Evolutionary conservation across 2,888 invertebrate species (phyloP), one percentile per base, ranked within the genome.

Genomic region (Pimpla rufipes): DNA sequence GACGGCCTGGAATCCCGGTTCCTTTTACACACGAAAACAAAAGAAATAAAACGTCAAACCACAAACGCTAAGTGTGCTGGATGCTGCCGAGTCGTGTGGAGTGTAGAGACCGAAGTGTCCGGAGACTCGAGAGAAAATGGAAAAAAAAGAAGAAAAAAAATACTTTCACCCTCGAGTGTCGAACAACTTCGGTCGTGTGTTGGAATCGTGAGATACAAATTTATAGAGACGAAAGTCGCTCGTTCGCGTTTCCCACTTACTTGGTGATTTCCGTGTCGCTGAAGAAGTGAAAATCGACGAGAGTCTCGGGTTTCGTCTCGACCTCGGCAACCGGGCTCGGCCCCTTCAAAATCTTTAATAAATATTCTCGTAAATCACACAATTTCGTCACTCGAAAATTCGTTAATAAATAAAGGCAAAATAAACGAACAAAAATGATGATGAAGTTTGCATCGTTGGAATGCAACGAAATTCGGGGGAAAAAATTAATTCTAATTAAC

Each of bases 191-290:
- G 29, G 29, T 29, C 5, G 29, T 29, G 29, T 29, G 2, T 29
- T 29, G 29, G 29, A 29, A 11, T 59, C 21, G 47, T 76, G 57
- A 50, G 21, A 47, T 55, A 64, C 40, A 52, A 59, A 59, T 59
- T 21, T 7, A 1, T 23, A 55, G 21, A 3, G 52, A 11, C 52
- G 18, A 6, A 29, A 42, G 42, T 2, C 21, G 8, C 29, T 57
- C 23, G 21, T 55, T 23, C 10, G 21, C 55, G 10, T 23, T 29
- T 57, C 13, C 8, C 5, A 86, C 91, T 88, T 86, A 93, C 93
- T 92, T 95, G n/a, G 96, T 96, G 68, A 97, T 94, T 94, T 99
- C 98, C 0, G 97, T 97, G 91, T 99, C 99, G 91, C 98, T 98
- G 94, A 97, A 98, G 94, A 98, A 98, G 92, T 98, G 97, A 87